phyloP scores from a whole-genome alignment of 2,113 vertebrate genomes.

The Gadus chalcogrammus region DNA sequence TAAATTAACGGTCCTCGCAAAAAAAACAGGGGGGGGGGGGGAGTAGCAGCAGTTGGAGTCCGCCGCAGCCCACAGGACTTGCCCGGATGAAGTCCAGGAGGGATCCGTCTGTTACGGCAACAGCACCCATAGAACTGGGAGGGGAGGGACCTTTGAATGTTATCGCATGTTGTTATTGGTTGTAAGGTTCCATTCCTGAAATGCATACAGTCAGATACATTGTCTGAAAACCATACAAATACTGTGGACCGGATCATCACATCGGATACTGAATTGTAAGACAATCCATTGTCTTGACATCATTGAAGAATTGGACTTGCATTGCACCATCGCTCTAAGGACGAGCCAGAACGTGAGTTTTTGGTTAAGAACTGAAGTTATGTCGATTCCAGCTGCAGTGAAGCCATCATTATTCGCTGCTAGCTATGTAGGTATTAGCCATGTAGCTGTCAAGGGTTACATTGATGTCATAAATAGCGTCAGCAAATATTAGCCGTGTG shows the following conservation, averaged over 20 bases:
- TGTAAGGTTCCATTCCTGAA: slow-evolving; percentile 29
- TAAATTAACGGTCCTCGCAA: neutral
- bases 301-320: neutral
- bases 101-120: slow-evolving; percentile 12
- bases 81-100: slow-evolving; percentile 41
- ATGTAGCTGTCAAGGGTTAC: neutral
- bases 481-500: neutral
- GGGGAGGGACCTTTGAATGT: slow-evolving; percentile 41
- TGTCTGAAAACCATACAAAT: slow-evolving; percentile 43
- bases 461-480: neutral
- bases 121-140: slow-evolving; percentile 26
- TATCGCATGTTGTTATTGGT: slow-evolving; percentile 49
- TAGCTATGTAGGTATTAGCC: neutral
- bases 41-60: slow-evolving; percentile 17
- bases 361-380: slow-evolving; percentile 34
- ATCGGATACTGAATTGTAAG: no score
- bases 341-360: neutral
- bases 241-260: no score
- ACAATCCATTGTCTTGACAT: neutral
- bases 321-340: neutral
- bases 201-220: slow-evolving; percentile 45
- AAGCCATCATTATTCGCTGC: slow-evolving; percentile 4
- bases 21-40: slow-evolving; percentile 1
- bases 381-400: slow-evolving; percentile 12
- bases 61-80: slow-evolving; percentile 18